phyloP scores from a whole-genome alignment of 1,140 invertebrate species.

The Akabosia matsudoensis region DNA sequence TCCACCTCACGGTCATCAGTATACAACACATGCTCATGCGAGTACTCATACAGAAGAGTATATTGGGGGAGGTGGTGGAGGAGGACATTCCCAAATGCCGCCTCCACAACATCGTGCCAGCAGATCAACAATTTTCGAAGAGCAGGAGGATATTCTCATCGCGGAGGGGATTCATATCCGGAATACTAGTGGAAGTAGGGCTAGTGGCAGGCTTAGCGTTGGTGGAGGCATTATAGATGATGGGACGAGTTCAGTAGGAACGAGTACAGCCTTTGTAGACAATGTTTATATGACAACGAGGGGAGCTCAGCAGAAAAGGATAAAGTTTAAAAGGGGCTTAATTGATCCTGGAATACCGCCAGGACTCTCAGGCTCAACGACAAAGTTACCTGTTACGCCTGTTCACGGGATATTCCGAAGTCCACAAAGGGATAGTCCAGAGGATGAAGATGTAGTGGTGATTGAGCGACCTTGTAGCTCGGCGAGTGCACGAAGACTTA shows the following conservation, averaged over 20 bases:
- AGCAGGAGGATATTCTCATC: conserved; percentile 16
- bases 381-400: conserved; percentile 1
- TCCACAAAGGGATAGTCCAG: background rate
- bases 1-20: background rate
- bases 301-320: background rate
- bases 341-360: conserved; percentile 3
- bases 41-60: conserved; percentile 3
- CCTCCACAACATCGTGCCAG: background rate
- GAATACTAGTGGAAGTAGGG: conserved; percentile 7
- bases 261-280: background rate
- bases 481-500: background rate
- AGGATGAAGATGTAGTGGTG: background rate
- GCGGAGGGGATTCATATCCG: conserved; percentile 7
- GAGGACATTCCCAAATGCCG: background rate
- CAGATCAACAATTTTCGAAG: conserved; percentile 3
- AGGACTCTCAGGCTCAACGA: background rate
- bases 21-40: background rate
- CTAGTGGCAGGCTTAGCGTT: background rate
- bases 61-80: background rate
- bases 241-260: background rate
- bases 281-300: conserved; percentile 18
- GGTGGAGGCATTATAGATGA: background rate
- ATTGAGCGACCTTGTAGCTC: background rate
- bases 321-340: conserved; percentile 2
- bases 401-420: conserved; percentile 1